Conservation (phyloP, 2,797 vertebrate genomes). For the Fringilla coelebs region DNA sequence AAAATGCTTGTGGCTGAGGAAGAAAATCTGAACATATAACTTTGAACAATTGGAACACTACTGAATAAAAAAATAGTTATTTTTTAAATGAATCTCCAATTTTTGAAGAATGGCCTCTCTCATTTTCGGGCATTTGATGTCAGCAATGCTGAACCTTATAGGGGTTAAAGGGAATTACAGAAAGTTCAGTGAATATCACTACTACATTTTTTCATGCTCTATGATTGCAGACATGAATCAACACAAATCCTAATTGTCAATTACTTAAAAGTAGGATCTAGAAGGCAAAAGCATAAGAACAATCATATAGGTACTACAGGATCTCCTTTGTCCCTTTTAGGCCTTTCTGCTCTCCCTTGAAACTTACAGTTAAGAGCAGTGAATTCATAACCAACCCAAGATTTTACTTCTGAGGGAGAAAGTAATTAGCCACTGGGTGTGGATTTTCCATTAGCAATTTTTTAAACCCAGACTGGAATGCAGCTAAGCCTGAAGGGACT, state of each 20-base stretch:
- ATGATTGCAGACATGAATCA: not conserved
- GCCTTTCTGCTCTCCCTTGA: not conserved
- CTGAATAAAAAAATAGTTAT: not conserved
- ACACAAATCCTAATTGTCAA: not conserved
- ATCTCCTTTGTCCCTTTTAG: not conserved
- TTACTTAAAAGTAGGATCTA: not conserved
- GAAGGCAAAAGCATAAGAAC: not conserved
- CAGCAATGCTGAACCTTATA: not conserved
- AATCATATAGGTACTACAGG: not conserved
- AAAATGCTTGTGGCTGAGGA: not conserved
- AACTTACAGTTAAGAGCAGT: not conserved
- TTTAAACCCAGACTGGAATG: not conserved
- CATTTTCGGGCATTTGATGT: not conserved
- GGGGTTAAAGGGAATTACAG: not conserved
- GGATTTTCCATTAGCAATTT: conserved; percentile 19
- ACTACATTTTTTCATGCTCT: not conserved
- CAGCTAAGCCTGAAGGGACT: not conserved
- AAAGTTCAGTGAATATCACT: not conserved
- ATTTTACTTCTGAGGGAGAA: not conserved
- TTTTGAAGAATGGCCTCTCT: not conserved
- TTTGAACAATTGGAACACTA: not conserved
- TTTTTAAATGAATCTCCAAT: not conserved
- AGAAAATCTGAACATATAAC: not conserved
- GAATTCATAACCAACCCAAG: not conserved
- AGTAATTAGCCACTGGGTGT: not conserved